phyloP scores from a whole-genome alignment of 2,888 invertebrate genomes.

The Helicoverpa assulta region DNA sequence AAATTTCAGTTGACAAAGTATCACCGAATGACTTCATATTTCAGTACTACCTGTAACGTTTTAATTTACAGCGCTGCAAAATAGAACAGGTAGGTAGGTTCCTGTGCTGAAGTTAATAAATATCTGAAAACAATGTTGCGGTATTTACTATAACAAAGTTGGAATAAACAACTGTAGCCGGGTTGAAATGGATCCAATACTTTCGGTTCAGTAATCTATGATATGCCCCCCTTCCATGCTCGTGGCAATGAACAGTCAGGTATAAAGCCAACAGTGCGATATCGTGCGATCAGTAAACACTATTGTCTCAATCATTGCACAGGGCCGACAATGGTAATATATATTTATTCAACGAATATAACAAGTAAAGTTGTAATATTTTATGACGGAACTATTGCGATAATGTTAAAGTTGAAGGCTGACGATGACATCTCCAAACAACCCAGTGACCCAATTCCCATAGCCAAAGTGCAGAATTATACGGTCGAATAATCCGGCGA shows the following conservation, averaged over 20 bases:
- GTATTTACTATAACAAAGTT: conserved; percentile 20
- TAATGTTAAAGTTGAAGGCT: conserved; percentile 24
- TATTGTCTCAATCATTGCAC: conserved; percentile 11
- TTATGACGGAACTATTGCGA: neutral
- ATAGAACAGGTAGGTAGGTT: conserved; percentile 15
- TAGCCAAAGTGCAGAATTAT: conserved; percentile 65
- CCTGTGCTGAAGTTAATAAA: conserved; percentile 5
- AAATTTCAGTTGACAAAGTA: conserved; percentile 2
- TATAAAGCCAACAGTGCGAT: conserved; percentile 31
- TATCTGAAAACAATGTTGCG: conserved; percentile 13
- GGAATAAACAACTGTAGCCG: conserved; percentile 26
- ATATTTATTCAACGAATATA: neutral
- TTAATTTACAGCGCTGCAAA: conserved; percentile 16
- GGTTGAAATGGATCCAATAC: conserved; percentile 33
- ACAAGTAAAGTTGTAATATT: neutral
- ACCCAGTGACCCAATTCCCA: conserved; percentile 68
- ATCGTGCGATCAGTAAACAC: conserved; percentile 38
- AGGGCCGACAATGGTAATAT: conserved; percentile 22
- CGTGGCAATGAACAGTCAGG: conserved; percentile 30
- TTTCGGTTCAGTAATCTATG: conserved; percentile 20
- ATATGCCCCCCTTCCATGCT: conserved; percentile 14
- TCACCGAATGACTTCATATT: conserved; percentile 6
- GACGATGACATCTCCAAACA: conserved; percentile 51
- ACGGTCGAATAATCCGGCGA: conserved; percentile 64
- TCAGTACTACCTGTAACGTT: conserved; percentile 21